Base-by-base conservation (phyloP, 2,797 vertebrate species). In the Anas bernieri region DNA sequence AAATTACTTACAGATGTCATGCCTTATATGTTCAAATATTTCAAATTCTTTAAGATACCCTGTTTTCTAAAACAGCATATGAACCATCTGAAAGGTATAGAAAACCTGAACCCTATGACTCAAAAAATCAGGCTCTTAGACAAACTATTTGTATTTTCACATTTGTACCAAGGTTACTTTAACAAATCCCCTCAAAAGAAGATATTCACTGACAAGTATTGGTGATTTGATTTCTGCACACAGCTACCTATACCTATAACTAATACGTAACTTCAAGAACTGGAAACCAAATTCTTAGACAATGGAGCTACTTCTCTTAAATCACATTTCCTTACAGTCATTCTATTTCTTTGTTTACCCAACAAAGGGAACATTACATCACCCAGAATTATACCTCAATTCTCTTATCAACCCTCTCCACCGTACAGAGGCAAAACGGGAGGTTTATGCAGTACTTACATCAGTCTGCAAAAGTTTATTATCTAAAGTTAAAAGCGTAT, bases 401-500 rank as follows among this genome's bases (percentile, higher is more conserved):
- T 68, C 41, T 63, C 59, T 74, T 74, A 15, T 7, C 61, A 88
- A 28, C 6, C 12, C n/a, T 78, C 62, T 69, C 28, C 25, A 35
- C 37, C 28, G 35, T 13, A 66, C 13, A 88, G 28, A 86, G 30
- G 45, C 8, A 75, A 92, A 75, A 12, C 58, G 81, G 59, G 48
- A 64, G 22, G 58, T 62, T 95, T 79, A 90, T 50, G 46, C 17
- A 87, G 48, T 94, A 98, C 99, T 98, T 96, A 99, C 99, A 96
- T 99, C 98, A 31, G 99, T 99, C 96, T 99, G 99, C 93, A 99
- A 95, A 74, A 99, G 99, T 95, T 99, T 99, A 95, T 99, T 99
- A 98, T 99, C 99, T 97, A 99, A 96, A 86, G 99, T 99, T 96
- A 99, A 97, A 41, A 99, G 98, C 77, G 98, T 99, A 73, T 99